Evolutionary conservation across 2,797 vertebrate species (phyloP), one percentile per base, ranked within the genome.

Genomic region (Acanthornis magna): DNA sequence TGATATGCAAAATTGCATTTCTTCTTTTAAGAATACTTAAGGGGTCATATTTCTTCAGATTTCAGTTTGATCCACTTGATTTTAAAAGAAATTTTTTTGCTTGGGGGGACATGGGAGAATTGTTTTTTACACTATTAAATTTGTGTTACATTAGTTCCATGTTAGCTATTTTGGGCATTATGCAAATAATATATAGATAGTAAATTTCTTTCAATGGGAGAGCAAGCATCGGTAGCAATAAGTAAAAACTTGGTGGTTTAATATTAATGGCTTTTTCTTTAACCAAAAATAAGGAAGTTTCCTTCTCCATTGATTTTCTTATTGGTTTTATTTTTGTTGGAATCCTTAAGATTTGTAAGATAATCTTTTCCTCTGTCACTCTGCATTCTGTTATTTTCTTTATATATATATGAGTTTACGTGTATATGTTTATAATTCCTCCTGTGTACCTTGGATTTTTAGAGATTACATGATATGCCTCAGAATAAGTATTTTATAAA

Each of bases 401-500:
- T 47, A 16, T 23, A 21, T 43, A 32, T 29, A 26, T 54, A 22
- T 13, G 58, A 6, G 53, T 62, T 48, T 65, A 10, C 16, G 16
- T 15, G 1, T 79, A 25, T 65, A 21, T 54, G 10, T 68, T 71
- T 78, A 20, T 61, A 71, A 53, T 91, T 88, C 38, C 76, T 88
- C 55, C 26, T 60, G 10, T 9, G 3, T 66, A 63, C 16, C 8
- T 89, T 18, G 43, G 30, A 47, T 45, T 94, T 93, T 93, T 82
- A 55, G 61, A 40, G 7, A 9, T 32, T 47, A 32, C 25, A 9
- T 21, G 14, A 25, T 78, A 54, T 25, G 73, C n/a, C n/a, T 65
- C 45, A 91, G 53, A 90, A 83, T 74, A 82, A 88, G 30, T 8
- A n/a, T 82, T 94, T 94, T 79, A n/a, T 60, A 54, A 62, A 84